These are phyloP conservation scores for Campoletis sonorensis DNA, from an alignment of 1,140 invertebrate genomes.

Conservation along the genomic window DNA sequence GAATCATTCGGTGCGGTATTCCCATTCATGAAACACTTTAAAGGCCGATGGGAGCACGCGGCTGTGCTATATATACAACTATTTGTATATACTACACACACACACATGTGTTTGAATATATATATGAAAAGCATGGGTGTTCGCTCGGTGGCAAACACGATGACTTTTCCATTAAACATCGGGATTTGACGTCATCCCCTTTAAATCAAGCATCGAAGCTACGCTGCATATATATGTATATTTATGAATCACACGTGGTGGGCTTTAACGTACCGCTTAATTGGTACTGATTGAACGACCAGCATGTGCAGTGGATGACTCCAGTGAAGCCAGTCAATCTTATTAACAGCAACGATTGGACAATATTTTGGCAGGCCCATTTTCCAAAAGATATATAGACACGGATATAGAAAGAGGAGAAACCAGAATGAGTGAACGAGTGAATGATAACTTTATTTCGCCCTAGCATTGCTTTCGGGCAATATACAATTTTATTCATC, in stretches of 20 bases:
- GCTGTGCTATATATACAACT: neutral
- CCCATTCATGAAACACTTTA: slow-evolving; percentile 43
- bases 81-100: slow-evolving; percentile 12
- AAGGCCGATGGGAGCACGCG: slow-evolving; percentile 1
- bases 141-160: slow-evolving; percentile 29
- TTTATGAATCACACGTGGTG: slow-evolving; percentile 5
- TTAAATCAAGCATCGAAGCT: slow-evolving; percentile 37
- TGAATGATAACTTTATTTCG: too few species aligned
- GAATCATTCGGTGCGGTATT: slow-evolving; percentile 31
- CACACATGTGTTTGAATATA: neutral
- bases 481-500: too few species aligned
- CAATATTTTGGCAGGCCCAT: slow-evolving; percentile 61
- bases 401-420: too few species aligned
- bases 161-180: slow-evolving; percentile 45
- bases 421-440: too few species aligned
- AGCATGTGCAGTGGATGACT: neutral
- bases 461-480: too few species aligned
- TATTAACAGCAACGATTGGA: slow-evolving; percentile 57
- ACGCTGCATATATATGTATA: slow-evolving; percentile 6
- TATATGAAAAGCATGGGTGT: neutral
- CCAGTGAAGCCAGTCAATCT: slow-evolving; percentile 51
- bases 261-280: slow-evolving; percentile 35
- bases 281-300: slow-evolving; percentile 34
- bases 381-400: too few species aligned
- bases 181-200: slow-evolving; percentile 40